These are phyloP conservation scores for Micronycteris hirsuta DNA, from an alignment of 2,113 vertebrate genomes.

Conservation along the genomic window DNA sequence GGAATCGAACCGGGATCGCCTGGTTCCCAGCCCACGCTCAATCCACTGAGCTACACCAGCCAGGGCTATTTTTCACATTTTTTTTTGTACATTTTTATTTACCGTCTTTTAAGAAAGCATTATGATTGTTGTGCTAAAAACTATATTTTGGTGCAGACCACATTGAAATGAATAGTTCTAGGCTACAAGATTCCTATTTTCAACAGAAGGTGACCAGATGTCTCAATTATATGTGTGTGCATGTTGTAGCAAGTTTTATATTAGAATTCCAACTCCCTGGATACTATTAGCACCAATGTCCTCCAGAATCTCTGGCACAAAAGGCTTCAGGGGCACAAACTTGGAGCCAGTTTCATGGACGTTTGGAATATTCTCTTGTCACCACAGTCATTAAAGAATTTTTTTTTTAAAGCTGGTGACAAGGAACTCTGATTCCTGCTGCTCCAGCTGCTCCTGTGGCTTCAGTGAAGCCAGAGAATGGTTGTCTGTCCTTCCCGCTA, in stretches of 20 bases:
- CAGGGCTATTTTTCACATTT: constrained; percentile 6
- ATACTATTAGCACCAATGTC: background rate
- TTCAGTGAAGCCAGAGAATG: background rate
- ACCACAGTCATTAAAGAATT: background rate
- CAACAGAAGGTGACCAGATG: constrained; percentile 35
- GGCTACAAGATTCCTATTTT: constrained; percentile 33
- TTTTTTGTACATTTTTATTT: constrained; percentile 25
- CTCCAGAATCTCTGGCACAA: background rate
- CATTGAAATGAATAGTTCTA: constrained; percentile 47
- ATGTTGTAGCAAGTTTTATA: constrained; percentile 29
- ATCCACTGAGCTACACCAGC: no score
- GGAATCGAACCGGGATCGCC: no score
- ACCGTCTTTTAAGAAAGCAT: constrained; percentile 37
- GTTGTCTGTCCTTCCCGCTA: background rate
- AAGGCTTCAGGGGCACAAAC: background rate
- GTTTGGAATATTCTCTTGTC: background rate
- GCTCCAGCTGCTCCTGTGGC: background rate
- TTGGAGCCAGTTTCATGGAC: background rate
- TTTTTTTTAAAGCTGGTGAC: background rate
- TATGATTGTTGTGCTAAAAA: constrained; percentile 20
- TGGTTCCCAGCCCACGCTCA: no score
- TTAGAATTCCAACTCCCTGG: background rate
- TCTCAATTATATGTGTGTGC: constrained; percentile 36
- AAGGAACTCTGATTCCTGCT: background rate
- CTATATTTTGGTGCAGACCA: background rate